Conservation (phyloP, 2,888 invertebrate genomes). For the Eristalis pertinax region DNA sequence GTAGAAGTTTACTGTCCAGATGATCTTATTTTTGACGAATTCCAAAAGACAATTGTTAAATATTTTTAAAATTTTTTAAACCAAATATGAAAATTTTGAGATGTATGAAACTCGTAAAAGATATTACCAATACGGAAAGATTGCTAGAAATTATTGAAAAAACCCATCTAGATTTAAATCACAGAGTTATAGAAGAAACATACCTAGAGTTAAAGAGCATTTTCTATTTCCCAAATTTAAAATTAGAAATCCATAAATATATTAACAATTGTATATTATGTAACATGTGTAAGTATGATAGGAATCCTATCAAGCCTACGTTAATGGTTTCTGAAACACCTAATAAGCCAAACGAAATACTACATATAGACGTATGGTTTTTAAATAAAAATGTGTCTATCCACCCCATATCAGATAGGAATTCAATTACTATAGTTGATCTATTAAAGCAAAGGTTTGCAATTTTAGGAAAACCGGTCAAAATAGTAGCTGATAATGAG, state of each 20-base stretch:
- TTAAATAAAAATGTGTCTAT: slow-evolving; percentile 31
- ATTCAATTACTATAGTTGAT: slow-evolving; percentile 31
- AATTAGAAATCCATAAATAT: slow-evolving; percentile 42
- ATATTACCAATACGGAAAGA: neutral
- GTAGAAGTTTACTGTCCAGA: slow-evolving; percentile 13
- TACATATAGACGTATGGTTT: slow-evolving; percentile 38
- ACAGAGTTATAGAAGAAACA: slow-evolving; percentile 30
- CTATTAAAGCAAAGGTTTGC: slow-evolving; percentile 26
- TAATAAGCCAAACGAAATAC: neutral
- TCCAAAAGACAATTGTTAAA: slow-evolving; percentile 6
- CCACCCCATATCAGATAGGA: slow-evolving; percentile 24
- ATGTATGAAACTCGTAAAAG: slow-evolving; percentile 1
- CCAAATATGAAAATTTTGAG: slow-evolving; percentile 1
- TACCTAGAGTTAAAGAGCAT: slow-evolving; percentile 32
- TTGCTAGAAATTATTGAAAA: slow-evolving; percentile 15
- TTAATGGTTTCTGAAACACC: slow-evolving; percentile 41
- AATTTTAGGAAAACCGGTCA: slow-evolving; percentile 44
- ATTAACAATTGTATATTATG: slow-evolving; percentile 55
- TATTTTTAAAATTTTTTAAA: slow-evolving; percentile 27
- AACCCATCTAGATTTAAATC: slow-evolving; percentile 11
- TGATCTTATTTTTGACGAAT: neutral
- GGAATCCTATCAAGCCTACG: slow-evolving; percentile 34
- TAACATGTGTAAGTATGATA: slow-evolving; percentile 43
- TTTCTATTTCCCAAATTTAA: slow-evolving; percentile 32
- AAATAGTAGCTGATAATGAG: slow-evolving; percentile 46